Evolutionary conservation across 2,888 invertebrate species (phyloP).

Genomic region (Petrolisthes manimaculis): DNA sequence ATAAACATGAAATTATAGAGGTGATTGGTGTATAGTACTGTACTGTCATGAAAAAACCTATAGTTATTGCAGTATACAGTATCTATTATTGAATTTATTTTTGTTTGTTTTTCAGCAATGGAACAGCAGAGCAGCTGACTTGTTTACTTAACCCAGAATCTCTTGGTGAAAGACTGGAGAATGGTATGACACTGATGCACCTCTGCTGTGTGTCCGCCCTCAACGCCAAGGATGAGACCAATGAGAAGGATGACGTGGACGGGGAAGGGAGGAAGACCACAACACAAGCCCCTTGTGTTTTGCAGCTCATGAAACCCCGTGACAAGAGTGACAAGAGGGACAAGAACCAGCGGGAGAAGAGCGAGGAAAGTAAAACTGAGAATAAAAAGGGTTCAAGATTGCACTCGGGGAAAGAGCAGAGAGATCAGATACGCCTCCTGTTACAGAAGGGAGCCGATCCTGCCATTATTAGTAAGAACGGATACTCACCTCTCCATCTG

Average conservation of each 20-base stretch:
- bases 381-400: neutral
- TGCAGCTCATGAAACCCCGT: constrained; percentile 44
- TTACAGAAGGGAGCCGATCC: constrained; percentile 63
- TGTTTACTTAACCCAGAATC: constrained; percentile 44
- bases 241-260: constrained; percentile 24
- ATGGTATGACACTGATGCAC: constrained; percentile 54
- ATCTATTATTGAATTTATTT: neutral
- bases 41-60: neutral
- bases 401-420: constrained; percentile 33
- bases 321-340: constrained; percentile 29
- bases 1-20: no score
- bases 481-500: constrained; percentile 61
- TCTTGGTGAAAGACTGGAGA: constrained; percentile 43
- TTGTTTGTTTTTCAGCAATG: constrained; percentile 31
- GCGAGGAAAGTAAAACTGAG: constrained; percentile 16
- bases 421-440: constrained; percentile 48
- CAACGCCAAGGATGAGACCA: constrained; percentile 9
- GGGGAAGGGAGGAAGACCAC: constrained; percentile 19
- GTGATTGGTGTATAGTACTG: neutral
- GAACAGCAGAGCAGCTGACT: constrained; percentile 40
- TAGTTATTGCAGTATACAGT: no score
- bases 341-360: constrained; percentile 3
- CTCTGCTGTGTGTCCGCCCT: constrained; percentile 47
- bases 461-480: constrained; percentile 60
- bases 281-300: constrained; percentile 18